Base-by-base conservation (phyloP, 2,113 vertebrate species). In the Ochotona curzoniae region DNA sequence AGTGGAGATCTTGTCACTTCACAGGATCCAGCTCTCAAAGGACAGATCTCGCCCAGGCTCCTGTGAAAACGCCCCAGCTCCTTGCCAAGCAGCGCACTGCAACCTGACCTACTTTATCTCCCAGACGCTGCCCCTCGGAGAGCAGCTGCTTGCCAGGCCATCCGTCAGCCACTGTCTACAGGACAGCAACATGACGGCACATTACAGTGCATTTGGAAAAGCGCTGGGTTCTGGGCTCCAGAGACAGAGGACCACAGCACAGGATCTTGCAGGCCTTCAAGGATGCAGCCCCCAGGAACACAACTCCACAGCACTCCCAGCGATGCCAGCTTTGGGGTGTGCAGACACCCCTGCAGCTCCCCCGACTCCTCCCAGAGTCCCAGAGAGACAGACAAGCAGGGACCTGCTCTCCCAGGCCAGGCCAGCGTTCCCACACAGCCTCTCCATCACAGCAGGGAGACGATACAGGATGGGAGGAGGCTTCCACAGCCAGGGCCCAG, bases 1-100 rank as follows among this genome's bases (percentile, higher is more conserved):
- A 81, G 87, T 89, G 92, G 93, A 93, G 85, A 94, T 87, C 90
- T 90, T 93, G 90, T 61, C 79, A 87, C 47, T 91, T 87, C 54
- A 94, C 88, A 95, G 89, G 38, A 74, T 82, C 89, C 89, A 90
- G 60, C 76, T 8, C 13, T 44, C 54, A 87, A 81, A 92, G 73
- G 76, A 51, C 57, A 13, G 8, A 32, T 60, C 69, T 49, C 47
- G 54, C 26, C 6, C 0, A 87, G 69, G 92, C 6, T 44, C 15
- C 25, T 63, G 26, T 61, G 60, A 14, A 18, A 60, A 7, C 1
- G 28, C 71, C 63, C 64, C 61, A 83, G 0, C 75, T 8, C 25
- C 85, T 23, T 35, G 78, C 63, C 85, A 7, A 28, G 54, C 54
- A 57, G 6, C 35, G 83, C 2, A 57, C 30, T 11, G 83, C 83